A percentile compares a stretch with the other conserved stretches of the same genome.
Conservation (phyloP, 2,113 vertebrate genomes). For the Amphiprion percula region DNA sequence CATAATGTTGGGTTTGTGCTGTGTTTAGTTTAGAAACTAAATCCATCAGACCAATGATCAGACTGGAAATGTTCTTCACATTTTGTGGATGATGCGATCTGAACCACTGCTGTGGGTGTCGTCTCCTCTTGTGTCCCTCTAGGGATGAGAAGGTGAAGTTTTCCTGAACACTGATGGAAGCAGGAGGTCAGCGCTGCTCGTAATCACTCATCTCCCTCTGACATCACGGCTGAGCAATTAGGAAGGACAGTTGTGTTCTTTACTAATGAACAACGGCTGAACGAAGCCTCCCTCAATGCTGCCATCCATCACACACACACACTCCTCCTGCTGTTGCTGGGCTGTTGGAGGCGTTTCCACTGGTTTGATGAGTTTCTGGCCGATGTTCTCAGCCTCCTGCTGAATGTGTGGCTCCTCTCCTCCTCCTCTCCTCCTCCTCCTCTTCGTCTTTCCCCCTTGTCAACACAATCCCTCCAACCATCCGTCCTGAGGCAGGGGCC, state of each 20-base stretch:
- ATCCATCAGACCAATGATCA: too few species aligned
- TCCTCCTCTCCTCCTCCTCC: constrained; percentile 63
- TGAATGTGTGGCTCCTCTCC: constrained; percentile 72
- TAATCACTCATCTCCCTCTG: constrained; percentile 63
- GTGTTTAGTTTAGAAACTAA: too few species aligned
- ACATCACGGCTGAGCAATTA: constrained; percentile 76
- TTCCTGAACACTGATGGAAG: constrained; percentile 35
- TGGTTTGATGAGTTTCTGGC: constrained; percentile 81
- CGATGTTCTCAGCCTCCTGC: constrained; percentile 74
- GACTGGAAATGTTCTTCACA: background rate
- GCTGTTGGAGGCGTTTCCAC: constrained; percentile 79
- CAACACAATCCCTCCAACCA: constrained; percentile 80
- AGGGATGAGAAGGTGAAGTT: constrained; percentile 41
- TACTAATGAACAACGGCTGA: constrained; percentile 76
- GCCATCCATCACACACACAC: constrained; percentile 72
- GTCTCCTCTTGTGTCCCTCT: constrained; percentile 6
- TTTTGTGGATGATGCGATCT: background rate
- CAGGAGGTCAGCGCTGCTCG: constrained; percentile 52
- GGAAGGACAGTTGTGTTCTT: constrained; percentile 70
- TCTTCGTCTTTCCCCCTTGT: constrained; percentile 81
- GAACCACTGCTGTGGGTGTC: background rate
- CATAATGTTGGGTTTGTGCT: too few species aligned
- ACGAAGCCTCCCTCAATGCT: constrained; percentile 62
- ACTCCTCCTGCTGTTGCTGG: constrained; percentile 68
- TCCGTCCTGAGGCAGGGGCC: constrained; percentile 65